These are phyloP conservation scores for Cancer borealis DNA, from an alignment of 2,888 invertebrate species.

Conservation along the genomic window DNA sequence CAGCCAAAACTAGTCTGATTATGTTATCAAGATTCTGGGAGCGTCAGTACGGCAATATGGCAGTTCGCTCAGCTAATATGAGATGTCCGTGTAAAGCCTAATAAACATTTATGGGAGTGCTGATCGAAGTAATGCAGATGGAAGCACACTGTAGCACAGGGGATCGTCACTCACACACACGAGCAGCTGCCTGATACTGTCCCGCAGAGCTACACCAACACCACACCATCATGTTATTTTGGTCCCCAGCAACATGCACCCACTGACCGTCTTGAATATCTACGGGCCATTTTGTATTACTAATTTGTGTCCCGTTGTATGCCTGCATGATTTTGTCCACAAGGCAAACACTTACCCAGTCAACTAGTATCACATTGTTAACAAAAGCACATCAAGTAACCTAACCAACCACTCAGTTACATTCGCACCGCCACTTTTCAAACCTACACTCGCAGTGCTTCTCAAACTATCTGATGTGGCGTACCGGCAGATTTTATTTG, in stretches of 20 bases:
- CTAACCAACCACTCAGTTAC: no score
- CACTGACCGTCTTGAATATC: neutral
- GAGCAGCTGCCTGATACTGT: neutral
- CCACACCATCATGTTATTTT: neutral
- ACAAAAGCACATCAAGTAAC: no score
- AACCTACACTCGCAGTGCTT: no score
- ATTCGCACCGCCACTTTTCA: no score
- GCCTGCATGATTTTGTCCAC: neutral
- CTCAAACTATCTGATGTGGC: no score
- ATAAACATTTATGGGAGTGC: neutral
- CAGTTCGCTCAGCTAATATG: neutral
- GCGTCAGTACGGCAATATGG: neutral
- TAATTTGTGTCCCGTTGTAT: neutral
- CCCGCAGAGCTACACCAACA: neutral
- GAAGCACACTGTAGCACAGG: neutral
- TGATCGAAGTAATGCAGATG: neutral
- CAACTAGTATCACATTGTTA: no score
- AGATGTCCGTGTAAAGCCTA: neutral
- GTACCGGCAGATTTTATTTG: no score
- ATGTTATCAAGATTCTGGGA: neutral
- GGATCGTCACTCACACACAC: neutral
- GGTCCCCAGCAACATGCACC: neutral
- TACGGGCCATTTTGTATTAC: neutral
- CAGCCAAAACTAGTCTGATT: neutral
- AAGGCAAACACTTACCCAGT: no score